Percentiles rank a stretch among this genome's conserved stretches.
Evolutionary conservation across 2,797 vertebrate species (phyloP).

Genomic region (Potorous gilbertii): DNA sequence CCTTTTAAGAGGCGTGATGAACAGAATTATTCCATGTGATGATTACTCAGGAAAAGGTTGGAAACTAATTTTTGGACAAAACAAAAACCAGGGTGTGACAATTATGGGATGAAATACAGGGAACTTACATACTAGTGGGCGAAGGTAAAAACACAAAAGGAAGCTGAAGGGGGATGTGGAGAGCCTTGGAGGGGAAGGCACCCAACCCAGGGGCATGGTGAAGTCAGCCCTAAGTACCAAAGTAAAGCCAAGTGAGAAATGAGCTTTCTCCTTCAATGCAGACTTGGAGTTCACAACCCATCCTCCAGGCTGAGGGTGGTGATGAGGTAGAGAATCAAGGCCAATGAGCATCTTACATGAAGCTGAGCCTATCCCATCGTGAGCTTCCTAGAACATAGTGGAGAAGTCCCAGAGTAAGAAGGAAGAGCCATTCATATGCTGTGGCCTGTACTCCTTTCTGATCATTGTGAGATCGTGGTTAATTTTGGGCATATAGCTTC

Average conservation of each 20-base stretch:
- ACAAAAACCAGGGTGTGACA: too few species aligned
- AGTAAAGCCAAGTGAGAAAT: background rate
- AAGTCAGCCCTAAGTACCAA: background rate
- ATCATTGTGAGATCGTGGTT: background rate
- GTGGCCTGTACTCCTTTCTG: background rate
- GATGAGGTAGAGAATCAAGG: too few species aligned
- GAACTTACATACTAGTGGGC: background rate
- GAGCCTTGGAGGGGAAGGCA: background rate
- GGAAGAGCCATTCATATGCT: background rate
- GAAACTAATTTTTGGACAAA: too few species aligned
- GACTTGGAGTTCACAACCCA: too few species aligned
- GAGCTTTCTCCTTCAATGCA: too few species aligned
- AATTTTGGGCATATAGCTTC: background rate
- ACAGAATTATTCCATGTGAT: too few species aligned
- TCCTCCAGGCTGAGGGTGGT: too few species aligned
- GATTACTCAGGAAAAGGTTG: too few species aligned
- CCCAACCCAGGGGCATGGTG: too few species aligned
- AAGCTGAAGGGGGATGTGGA: background rate
- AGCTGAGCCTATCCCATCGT: too few species aligned
- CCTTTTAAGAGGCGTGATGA: too few species aligned
- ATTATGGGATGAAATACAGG: background rate
- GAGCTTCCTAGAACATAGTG: background rate
- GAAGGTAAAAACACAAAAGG: background rate
- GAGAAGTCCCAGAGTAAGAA: background rate
- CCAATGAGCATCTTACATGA: too few species aligned